phyloP scores from a whole-genome alignment of 2,888 invertebrate genomes.

The Lasioglossum vierecki region DNA sequence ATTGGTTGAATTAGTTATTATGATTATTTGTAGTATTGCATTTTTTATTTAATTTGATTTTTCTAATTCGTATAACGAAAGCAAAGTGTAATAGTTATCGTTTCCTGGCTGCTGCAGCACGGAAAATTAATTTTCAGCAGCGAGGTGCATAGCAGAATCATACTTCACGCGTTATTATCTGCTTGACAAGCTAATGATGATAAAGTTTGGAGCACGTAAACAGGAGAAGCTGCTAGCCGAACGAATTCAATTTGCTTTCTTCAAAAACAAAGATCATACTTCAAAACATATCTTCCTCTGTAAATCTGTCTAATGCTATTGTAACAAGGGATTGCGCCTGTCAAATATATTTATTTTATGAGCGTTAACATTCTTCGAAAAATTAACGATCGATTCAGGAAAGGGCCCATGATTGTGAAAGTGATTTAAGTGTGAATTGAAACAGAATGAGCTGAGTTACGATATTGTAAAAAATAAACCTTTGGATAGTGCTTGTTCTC shows the following conservation, averaged over 20 bases:
- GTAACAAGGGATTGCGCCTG: neutral
- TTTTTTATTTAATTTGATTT: too few species aligned
- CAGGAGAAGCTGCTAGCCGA: neutral
- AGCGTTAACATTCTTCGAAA: too few species aligned
- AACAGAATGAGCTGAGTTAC: too few species aligned
- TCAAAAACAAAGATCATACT: neutral
- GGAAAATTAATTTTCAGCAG: neutral
- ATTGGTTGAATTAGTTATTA: too few species aligned
- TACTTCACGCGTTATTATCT: neutral
- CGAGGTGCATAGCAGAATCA: neutral
- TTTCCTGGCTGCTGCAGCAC: neutral
- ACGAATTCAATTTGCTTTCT: constrained; percentile 8
- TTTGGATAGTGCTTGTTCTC: too few species aligned
- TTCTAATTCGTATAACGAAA: too few species aligned
- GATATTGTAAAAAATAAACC: too few species aligned
- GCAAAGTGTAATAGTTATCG: too few species aligned
- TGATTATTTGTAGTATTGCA: too few species aligned
- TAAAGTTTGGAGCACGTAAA: neutral
- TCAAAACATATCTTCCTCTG: neutral
- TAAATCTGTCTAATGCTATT: neutral
- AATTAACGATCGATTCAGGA: too few species aligned
- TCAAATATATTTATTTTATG: neutral
- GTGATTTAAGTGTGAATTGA: too few species aligned
- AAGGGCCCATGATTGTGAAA: too few species aligned
- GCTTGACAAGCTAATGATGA: neutral